Evolutionary conservation across 1,140 invertebrate species (phyloP).

Genomic region (Drosophila lacteicornis): DNA sequence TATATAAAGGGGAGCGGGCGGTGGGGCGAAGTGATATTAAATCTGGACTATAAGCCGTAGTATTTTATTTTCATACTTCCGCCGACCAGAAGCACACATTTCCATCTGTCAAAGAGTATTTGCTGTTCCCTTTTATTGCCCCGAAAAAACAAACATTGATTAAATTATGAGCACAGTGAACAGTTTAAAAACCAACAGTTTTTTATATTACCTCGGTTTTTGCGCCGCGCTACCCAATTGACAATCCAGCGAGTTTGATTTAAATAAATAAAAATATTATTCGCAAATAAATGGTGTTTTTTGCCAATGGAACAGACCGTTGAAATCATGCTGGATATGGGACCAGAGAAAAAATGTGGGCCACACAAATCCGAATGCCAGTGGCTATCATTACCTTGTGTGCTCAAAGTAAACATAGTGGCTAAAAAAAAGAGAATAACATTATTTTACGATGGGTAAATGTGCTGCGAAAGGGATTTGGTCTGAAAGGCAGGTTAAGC

Average conservation of each 20-base stretch:
- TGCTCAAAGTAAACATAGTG: constrained; percentile 3
- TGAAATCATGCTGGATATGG: neutral
- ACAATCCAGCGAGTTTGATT: constrained; percentile 43
- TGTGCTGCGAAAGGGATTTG: neutral
- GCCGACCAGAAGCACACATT: constrained; percentile 10
- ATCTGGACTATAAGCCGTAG: constrained; percentile 26
- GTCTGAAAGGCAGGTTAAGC: constrained; percentile 11
- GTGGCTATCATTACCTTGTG: constrained; percentile 29
- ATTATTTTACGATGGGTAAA: constrained; percentile 12
- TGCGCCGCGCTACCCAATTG: constrained; percentile 15
- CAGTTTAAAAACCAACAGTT: constrained; percentile 17
- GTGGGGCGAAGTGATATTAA: constrained; percentile 19
- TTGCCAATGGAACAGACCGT: neutral
- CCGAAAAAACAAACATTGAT: constrained; percentile 43
- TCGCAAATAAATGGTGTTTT: constrained; percentile 22
- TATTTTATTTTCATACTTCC: constrained; percentile 9
- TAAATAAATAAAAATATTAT: constrained; percentile 50
- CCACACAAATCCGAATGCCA: constrained; percentile 27
- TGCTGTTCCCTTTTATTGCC: constrained; percentile 26
- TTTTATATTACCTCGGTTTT: constrained; percentile 20
- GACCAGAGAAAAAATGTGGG: constrained; percentile 7
- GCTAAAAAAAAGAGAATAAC: neutral
- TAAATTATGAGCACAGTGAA: constrained; percentile 41
- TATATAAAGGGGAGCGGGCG: constrained; percentile 23
- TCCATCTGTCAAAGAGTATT: constrained; percentile 47